Evolutionary conservation across 92 coral and sea anemone genomes (phyloP), one percentile per base, ranked within the genome.

Genomic region (Umimayanthus kanabou): DNA sequence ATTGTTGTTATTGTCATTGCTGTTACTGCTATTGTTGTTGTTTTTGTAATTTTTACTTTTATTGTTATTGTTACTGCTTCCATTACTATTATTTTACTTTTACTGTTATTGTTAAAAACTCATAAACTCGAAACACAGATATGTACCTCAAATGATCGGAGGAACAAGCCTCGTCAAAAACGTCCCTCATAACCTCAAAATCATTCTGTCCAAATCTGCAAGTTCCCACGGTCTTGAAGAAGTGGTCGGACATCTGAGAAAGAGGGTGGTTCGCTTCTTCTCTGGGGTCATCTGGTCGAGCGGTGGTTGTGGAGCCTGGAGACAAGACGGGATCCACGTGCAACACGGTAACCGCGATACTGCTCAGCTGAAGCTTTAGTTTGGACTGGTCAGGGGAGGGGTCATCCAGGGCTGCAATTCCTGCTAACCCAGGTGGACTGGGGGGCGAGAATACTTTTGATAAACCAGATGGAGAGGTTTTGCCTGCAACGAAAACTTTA

Each of bases 181-280:
- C 93, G 66, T 88, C 93, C 43, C 93, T 89, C 93, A 94, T 94
- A 39, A 81, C 92, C 28, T 95, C 99, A 90, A 97, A 94, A 89
- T 97, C 99, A 89, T 97, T 97, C 30, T 93, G 92, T 3, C 99
- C 99, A 92, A 97, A 97, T 42, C 94, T 96, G 76, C 93, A 93
- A 42, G 97, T 93, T 28, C 98, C 98, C 75, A 97, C 92, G 70
- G 92, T 85, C 18, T 92, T 90, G 80, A 95, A 95, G 87, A 93
- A 97, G 88, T 91, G 91, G 81, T 92, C 98, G 4, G 99, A 94
- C 96, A 93, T 95, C 45, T 88, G 96, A 58, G 92, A 82, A 87
- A 97, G 82, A 74, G 98, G 97, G 78, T 97, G 98, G 55, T 58
- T 84, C 89, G 93, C 82, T 73, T 87, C 88, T 61, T 29, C 39